These are phyloP conservation scores for Reticulitermes speratus DNA, from an alignment of 1,140 invertebrate species.

Conservation along the genomic window DNA sequence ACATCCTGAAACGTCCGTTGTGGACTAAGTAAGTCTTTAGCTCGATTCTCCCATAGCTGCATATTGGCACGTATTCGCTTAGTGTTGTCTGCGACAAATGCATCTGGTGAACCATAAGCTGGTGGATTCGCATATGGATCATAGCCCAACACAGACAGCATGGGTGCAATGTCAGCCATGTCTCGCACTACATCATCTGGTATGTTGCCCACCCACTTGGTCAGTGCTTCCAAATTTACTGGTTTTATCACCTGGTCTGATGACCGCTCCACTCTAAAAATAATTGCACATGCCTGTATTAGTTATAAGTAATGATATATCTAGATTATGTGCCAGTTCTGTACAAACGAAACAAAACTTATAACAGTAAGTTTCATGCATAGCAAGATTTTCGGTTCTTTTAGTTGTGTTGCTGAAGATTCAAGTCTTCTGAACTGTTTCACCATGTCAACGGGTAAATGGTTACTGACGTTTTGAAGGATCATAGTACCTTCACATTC, in stretches of 20 bases:
- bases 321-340: neutral
- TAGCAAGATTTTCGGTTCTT: too few relatives aligned
- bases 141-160: slow-evolving; percentile 89
- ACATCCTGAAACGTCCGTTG: slow-evolving; percentile 26
- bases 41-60: slow-evolving; percentile 41
- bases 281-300: neutral
- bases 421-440: too few relatives aligned
- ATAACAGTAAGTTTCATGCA: too few relatives aligned
- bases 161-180: slow-evolving; percentile 89
- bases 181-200: slow-evolving; percentile 87
- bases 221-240: slow-evolving; percentile 92
- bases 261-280: slow-evolving; percentile 88
- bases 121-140: slow-evolving; percentile 93
- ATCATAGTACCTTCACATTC: too few relatives aligned
- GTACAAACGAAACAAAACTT: neutral
- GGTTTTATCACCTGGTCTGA: slow-evolving; percentile 99
- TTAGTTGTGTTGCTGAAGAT: too few relatives aligned
- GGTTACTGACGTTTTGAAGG: too few relatives aligned
- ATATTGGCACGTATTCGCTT: slow-evolving; percentile 42
- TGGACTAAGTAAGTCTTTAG: slow-evolving; percentile 31
- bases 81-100: slow-evolving; percentile 81
- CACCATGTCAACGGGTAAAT: too few relatives aligned
- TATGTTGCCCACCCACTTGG: slow-evolving; percentile 94
- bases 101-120: slow-evolving; percentile 85
- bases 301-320: neutral